These are phyloP conservation scores for Jaculus jaculus DNA, from an alignment of 2,113 vertebrate species.

Conservation along the genomic window DNA sequence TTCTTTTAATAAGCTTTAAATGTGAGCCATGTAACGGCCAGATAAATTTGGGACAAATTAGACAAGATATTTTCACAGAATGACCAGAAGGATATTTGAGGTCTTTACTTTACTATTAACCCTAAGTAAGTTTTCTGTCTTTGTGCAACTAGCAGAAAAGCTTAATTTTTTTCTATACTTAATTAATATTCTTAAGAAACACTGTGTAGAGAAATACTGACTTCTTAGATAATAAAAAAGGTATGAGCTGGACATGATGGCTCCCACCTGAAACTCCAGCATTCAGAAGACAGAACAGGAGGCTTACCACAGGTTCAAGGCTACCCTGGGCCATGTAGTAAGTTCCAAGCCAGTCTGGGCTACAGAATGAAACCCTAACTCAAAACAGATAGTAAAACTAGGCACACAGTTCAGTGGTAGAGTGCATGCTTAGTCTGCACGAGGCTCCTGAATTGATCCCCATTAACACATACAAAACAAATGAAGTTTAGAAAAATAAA, in stretches of 20 bases:
- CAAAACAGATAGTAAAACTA: neutral
- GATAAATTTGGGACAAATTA: neutral
- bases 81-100: neutral
- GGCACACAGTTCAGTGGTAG: too few species aligned
- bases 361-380: neutral
- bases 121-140: neutral
- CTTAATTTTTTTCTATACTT: neutral
- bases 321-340: neutral
- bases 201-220: neutral
- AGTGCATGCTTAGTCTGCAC: too few species aligned
- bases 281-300: neutral
- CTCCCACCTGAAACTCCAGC: neutral
- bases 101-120: neutral
- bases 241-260: too few species aligned
- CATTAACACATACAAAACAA: too few species aligned
- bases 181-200: neutral
- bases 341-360: neutral
- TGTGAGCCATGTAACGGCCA: neutral
- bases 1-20: constrained; percentile 45
- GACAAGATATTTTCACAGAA: neutral
- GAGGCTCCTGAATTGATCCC: too few species aligned
- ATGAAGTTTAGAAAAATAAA: too few species aligned
- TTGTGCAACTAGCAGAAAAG: neutral
- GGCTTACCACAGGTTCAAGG: neutral
- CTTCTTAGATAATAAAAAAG: constrained; percentile 3